Conservation (phyloP, 2,888 invertebrate species). For the Hydropsyche betteni region DNA sequence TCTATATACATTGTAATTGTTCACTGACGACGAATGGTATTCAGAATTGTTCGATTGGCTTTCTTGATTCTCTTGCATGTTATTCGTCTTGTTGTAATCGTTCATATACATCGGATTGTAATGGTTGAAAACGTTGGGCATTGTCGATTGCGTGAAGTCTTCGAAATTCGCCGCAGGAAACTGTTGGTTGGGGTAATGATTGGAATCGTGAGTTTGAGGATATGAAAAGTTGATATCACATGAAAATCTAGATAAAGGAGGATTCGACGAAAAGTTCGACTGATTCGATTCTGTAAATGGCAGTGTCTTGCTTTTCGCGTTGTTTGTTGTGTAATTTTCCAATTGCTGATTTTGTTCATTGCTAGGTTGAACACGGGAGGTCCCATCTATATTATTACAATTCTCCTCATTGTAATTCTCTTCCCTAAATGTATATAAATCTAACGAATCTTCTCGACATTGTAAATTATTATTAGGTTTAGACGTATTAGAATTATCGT, state of each 20-base stretch:
- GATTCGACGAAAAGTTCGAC: slow-evolving; percentile 50
- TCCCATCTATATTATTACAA: slow-evolving; percentile 55
- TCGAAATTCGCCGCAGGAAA: slow-evolving; percentile 65
- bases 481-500: slow-evolving; percentile 62
- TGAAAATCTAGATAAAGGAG: slow-evolving; percentile 57
- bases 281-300: slow-evolving; percentile 57
- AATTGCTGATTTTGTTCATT: slow-evolving; percentile 57
- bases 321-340: slow-evolving; percentile 58
- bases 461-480: slow-evolving; percentile 56
- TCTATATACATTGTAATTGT: slow-evolving; percentile 58
- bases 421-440: slow-evolving; percentile 69
- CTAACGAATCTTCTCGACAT: slow-evolving; percentile 67
- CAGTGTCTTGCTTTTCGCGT: slow-evolving; percentile 62
- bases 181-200: slow-evolving; percentile 62
- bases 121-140: slow-evolving; percentile 65
- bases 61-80: slow-evolving; percentile 53
- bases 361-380: slow-evolving; percentile 55
- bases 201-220: slow-evolving; percentile 56
- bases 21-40: slow-evolving; percentile 55
- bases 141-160: slow-evolving; percentile 66
- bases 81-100: slow-evolving; percentile 56
- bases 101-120: slow-evolving; percentile 63
- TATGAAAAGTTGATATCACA: slow-evolving; percentile 64
- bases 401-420: slow-evolving; percentile 69
- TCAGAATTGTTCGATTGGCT: slow-evolving; percentile 52